A percentile compares a stretch with the other conserved stretches of the same genome.
These are phyloP conservation scores for Pica pica DNA, from an alignment of 2,113 vertebrate species.

Conservation along the genomic window DNA sequence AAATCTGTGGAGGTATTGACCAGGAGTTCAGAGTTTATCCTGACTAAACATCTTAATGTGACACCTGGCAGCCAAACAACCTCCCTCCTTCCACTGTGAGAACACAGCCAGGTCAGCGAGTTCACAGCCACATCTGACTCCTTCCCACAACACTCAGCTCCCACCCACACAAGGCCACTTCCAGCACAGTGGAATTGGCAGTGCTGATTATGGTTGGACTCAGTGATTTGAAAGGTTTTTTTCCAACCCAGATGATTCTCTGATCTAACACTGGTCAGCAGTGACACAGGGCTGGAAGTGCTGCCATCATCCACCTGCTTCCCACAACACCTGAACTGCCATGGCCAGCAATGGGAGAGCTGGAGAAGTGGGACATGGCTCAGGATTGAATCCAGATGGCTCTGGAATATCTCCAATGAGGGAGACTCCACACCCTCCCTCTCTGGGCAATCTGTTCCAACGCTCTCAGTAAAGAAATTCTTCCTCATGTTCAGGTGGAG, in stretches of 20 bases:
- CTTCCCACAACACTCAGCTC: not conserved
- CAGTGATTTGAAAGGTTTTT: not conserved
- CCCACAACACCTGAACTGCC: not conserved
- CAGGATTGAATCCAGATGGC: not conserved
- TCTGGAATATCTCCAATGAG: not conserved
- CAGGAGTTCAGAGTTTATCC: not conserved
- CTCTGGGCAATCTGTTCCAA: not conserved
- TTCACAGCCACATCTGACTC: not conserved
- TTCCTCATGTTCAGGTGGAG: not conserved
- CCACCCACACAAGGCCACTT: not conserved
- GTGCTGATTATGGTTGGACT: not conserved
- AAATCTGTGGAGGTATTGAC: not conserved
- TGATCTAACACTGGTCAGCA: not conserved
- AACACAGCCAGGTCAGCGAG: not conserved
- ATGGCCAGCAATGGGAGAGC: rapidly evolving
- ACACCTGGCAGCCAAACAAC: not conserved
- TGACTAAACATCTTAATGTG: not conserved
- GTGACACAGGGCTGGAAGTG: not conserved
- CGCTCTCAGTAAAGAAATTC: not conserved
- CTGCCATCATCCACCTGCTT: not conserved
- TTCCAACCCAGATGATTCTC: not conserved
- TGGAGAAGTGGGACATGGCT: not conserved
- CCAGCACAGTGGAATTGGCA: not conserved
- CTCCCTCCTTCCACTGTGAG: not conserved
- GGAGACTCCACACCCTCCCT: not conserved